Evolutionary conservation across 2,113 vertebrate species (phyloP), one percentile per base, ranked within the genome.

Genomic region (Actenoides hombroni): DNA sequence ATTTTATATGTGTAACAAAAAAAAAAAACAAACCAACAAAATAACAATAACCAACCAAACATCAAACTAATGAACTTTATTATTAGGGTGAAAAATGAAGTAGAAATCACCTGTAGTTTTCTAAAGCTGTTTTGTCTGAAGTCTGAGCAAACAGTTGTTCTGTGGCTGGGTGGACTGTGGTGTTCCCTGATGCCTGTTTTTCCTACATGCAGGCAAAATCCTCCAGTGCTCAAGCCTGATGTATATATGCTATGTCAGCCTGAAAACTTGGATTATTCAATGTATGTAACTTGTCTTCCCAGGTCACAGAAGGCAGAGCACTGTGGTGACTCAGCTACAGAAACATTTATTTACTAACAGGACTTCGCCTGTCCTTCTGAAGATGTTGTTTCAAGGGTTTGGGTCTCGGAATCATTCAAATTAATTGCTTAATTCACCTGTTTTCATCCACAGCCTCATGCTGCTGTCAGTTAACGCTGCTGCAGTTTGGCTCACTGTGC

Each of bases 381-480:
- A 60, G 64, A 53, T 5, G 0, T 65, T 49, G 17, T 37, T 56
- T 44, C 23, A 20, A 65, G 59, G 59, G 35, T 17, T 48, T 42
- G 53, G 33, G 35, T 33, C 15, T 71, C 33, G 39, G 46, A 51
- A 39, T 57, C 5, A 7, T 60, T 44, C 20, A 7, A 21, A 14
- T 28, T 33, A 49, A 31, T 24, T 46, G 23, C 37, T 74, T 44
- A 44, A 31, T 40, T 75, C 5, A 2, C 8, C 1, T 51, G 4
- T 37, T 67, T 57, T 11, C 29, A 21, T 31, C 35, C 20, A 16
- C 1, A 5, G 37, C 33, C 23, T 59, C 54, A 5, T 4, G 48
- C 10, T 57, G 28, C n/a, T 56, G n/a, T n/a, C 15, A 0, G 39
- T 15, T 42, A 33, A 10, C 0, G 2, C 65, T 69, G 49, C 11